Percentiles rank a stretch among this genome's conserved stretches.
Evolutionary conservation across 2,888 invertebrate species (phyloP).

Genomic region (Polymixis flavicincta): DNA sequence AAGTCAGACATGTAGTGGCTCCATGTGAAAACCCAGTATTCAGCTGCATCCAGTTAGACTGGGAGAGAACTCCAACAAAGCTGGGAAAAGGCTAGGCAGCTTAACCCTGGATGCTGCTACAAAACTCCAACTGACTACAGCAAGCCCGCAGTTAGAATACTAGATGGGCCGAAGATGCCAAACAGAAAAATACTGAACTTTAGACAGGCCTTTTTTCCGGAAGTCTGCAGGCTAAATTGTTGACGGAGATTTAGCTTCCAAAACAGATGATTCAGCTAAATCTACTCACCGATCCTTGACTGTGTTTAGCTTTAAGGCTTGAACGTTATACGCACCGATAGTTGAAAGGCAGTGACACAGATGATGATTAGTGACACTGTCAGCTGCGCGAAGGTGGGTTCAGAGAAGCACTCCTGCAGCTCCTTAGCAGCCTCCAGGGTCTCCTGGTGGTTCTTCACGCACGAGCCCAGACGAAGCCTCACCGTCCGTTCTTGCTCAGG

Average conservation of each 20-base stretch:
- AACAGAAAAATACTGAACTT: background rate
- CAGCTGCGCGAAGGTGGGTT: conserved; percentile 87
- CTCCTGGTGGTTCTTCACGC: conserved; percentile 79
- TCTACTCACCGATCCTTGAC: conserved; percentile 75
- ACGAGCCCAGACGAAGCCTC: conserved; percentile 70
- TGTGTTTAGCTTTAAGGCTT: too few species aligned
- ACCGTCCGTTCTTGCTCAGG: conserved; percentile 71
- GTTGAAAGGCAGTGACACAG: conserved; percentile 89
- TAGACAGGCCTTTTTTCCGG: background rate
- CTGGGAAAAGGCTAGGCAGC: background rate
- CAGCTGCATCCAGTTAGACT: background rate
- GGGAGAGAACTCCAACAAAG: too few species aligned
- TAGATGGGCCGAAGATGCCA: background rate
- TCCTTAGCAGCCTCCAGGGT: conserved; percentile 74
- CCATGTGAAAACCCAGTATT: background rate
- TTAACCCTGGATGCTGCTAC: background rate
- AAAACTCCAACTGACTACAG: background rate
- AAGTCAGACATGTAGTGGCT: background rate
- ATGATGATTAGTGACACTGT: conserved; percentile 88
- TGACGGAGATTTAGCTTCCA: background rate
- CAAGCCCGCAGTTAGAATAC: background rate
- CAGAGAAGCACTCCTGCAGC: conserved; percentile 85
- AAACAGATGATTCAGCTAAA: background rate
- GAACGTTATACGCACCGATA: conserved; percentile 84
- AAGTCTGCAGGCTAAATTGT: background rate